phyloP scores from a whole-genome alignment of 2,797 vertebrate species.

The Podarcis lilfordi region DNA sequence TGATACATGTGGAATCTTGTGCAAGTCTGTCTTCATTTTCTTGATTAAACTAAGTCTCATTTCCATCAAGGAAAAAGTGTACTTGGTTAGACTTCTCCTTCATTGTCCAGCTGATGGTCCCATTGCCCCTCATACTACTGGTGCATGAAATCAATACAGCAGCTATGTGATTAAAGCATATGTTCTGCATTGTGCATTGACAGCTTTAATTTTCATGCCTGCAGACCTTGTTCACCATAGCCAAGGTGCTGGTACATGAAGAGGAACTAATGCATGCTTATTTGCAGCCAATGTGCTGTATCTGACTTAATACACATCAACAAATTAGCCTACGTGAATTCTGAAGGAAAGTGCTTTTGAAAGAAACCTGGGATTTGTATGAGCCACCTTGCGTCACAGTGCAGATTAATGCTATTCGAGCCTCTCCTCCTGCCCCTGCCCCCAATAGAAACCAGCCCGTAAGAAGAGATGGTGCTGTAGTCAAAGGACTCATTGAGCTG shows the following conservation, averaged over 20 bases:
- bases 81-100: neutral
- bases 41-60: slow-evolving; percentile 17
- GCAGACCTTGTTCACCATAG: slow-evolving; percentile 46
- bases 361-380: slow-evolving; percentile 35
- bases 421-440: neutral
- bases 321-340: slow-evolving; percentile 20
- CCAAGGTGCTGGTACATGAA: slow-evolving; percentile 52
- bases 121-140: slow-evolving; percentile 5
- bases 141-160: neutral
- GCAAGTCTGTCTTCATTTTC: neutral
- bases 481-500: slow-evolving; percentile 4
- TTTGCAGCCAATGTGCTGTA: slow-evolving; percentile 30
- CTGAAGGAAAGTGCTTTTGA: slow-evolving; percentile 40
- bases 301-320: slow-evolving; percentile 53
- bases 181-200: slow-evolving; percentile 43
- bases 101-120: slow-evolving; percentile 1
- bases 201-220: slow-evolving; percentile 53
- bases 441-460: neutral
- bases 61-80: neutral
- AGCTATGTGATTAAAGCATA: slow-evolving; percentile 41
- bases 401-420: neutral
- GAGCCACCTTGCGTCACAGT: slow-evolving; percentile 16
- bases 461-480: slow-evolving; percentile 28
- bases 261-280: slow-evolving; percentile 44
- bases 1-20: neutral